phyloP scores from a whole-genome alignment of 1,140 invertebrate genomes.

The Antheraea mylitta region DNA sequence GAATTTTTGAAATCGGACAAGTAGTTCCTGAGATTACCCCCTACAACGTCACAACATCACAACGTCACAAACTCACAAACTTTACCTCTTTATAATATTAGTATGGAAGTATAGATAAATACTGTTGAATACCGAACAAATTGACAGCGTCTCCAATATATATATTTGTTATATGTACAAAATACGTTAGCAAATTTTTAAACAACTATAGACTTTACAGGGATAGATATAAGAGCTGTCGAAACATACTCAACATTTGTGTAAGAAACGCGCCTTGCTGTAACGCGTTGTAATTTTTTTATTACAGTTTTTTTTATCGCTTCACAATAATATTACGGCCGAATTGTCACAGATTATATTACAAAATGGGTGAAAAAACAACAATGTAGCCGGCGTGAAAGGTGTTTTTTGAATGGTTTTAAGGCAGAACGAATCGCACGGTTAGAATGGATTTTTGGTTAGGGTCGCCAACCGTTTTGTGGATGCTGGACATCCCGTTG shows the following conservation, averaged over 20 bases:
- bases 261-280: background rate
- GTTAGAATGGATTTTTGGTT: background rate
- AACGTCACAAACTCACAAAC: too few relatives aligned
- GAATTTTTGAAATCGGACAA: too few relatives aligned
- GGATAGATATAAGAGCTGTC: background rate
- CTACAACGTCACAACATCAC: too few relatives aligned
- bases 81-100: too few relatives aligned
- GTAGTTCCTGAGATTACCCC: too few relatives aligned
- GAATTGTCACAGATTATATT: slow-evolving; percentile 21
- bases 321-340: slow-evolving; percentile 10
- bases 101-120: too few relatives aligned
- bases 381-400: background rate
- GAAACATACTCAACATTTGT: background rate
- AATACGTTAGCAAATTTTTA: slow-evolving; percentile 1
- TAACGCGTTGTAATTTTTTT: slow-evolving; percentile 2
- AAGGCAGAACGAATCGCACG: background rate
- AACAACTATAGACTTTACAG: background rate
- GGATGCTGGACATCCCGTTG: background rate
- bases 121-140: background rate
- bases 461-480: background rate
- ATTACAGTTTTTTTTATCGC: slow-evolving; percentile 9
- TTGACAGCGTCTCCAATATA: background rate
- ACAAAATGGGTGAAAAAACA: slow-evolving; percentile 9
- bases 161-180: background rate
- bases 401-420: background rate